Base-by-base conservation (phyloP, 2,113 vertebrate species). In the Noturus placidus region DNA sequence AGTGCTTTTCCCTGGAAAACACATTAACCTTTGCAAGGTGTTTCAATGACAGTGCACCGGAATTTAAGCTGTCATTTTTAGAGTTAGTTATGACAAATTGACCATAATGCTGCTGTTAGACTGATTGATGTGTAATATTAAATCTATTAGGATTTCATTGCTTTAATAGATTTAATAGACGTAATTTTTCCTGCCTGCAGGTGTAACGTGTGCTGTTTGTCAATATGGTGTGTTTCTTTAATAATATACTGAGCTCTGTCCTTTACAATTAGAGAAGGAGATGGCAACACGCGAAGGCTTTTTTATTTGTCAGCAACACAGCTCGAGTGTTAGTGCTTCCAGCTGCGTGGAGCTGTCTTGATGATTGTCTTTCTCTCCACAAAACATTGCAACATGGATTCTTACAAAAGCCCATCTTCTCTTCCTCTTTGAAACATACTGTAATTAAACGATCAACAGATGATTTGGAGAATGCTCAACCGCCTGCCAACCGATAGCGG, bases 401-500 rank as follows among this genome's bases (percentile, higher is more conserved):
- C 14, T 65, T 77, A 57, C 22, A 35, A 56, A 65, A 52, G 56
- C 84, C 77, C 82, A 52, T 61, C 89, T 35, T 82, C 72, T 86
- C 80, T 87, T 82, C 87, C 84, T 88, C 82, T 87, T 87, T 61
- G 86, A 91, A 92, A 89, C 91, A 90, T 89, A 91, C 88, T 91
- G 92, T 93, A 92, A 93, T 93, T 93, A 93, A 93, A 91, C 84
- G 90, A 93, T 91, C 91, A 92, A 91, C 92, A 92, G 91, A 93
- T 93, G 92, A 93, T 92, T 91, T 63, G 81, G 85, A 88, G 87
- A 91, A 88, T 65, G 88, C 91, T 88, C 74, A 80, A 35, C 70
- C 46, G 86, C 67, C 89, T 93, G 91, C 91, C 92, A 93, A 89
- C 85, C 88, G 87, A 90, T 90, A 88, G 91, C 78, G 84, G 90